Evolutionary conservation across 2,113 vertebrate species (phyloP).

Genomic region (Saimiri boliviensis): DNA sequence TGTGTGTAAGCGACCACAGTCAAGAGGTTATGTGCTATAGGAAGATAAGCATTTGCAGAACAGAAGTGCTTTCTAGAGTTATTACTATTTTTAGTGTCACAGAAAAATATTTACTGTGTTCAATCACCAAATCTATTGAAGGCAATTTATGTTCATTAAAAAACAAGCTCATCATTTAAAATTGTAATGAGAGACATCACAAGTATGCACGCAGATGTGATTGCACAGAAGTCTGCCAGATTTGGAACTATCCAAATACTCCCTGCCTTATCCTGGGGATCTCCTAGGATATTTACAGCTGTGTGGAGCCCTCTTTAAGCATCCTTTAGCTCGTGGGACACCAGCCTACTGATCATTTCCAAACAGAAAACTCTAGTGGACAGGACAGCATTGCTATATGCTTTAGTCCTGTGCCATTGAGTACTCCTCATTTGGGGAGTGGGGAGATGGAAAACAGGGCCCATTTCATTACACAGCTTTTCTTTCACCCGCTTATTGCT

Average conservation of each 20-base stretch:
- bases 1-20: neutral
- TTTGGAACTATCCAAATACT: conserved; percentile 24
- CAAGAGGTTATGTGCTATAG: neutral
- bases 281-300: neutral
- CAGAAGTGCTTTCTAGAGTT: neutral
- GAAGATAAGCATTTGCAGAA: neutral
- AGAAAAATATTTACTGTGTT: conserved; percentile 72
- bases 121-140: conserved; percentile 62
- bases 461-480: neutral
- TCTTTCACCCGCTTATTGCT: neutral
- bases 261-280: neutral
- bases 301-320: neutral
- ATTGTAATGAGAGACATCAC: conserved; percentile 57
- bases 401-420: neutral
- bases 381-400: neutral
- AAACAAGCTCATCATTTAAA: conserved; percentile 66
- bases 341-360: neutral
- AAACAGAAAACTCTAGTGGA: neutral
- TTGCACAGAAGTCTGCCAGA: conserved; percentile 46
- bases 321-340: neutral
- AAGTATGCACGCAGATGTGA: conserved; percentile 54
- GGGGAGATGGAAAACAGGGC: neutral
- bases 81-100: conserved; percentile 53
- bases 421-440: neutral
- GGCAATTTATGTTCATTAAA: conserved; percentile 59